phyloP scores from a whole-genome alignment of 2,113 vertebrate species.

The Gorsachius goisagi region DNA sequence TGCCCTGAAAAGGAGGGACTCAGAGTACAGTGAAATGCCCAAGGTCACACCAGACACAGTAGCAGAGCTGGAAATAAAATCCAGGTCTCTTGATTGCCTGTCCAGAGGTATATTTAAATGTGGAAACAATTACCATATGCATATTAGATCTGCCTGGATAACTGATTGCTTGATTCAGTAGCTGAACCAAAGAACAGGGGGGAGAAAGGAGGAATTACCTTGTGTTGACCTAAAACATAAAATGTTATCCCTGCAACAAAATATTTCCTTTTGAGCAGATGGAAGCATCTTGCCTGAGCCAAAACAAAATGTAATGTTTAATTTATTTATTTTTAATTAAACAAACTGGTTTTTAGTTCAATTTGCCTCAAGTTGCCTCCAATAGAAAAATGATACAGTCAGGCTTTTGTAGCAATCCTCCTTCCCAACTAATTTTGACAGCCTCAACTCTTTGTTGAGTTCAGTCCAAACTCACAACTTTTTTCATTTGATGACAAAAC shows the following conservation, averaged over 20 bases:
- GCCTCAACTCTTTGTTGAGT: neutral
- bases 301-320: neutral
- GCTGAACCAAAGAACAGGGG: neutral
- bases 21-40: neutral
- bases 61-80: slow-evolving; percentile 36
- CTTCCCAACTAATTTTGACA: neutral
- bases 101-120: slow-evolving; percentile 36
- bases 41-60: neutral
- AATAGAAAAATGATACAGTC: neutral
- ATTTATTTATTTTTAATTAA: slow-evolving; percentile 9
- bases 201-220: slow-evolving; percentile 8
- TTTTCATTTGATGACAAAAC: neutral
- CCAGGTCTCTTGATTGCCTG: slow-evolving; percentile 28
- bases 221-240: neutral
- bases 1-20: neutral
- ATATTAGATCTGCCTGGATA: slow-evolving; percentile 29
- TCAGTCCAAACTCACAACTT: neutral
- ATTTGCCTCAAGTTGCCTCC: neutral
- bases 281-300: neutral
- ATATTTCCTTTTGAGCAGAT: neutral
- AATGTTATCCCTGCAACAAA: neutral
- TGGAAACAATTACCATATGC: slow-evolving; percentile 53
- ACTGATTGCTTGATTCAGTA: slow-evolving; percentile 38
- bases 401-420: neutral
- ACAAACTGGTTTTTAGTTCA: neutral